Percentiles rank a stretch among this genome's conserved stretches.
phyloP scores from a whole-genome alignment of 2,888 invertebrate genomes.

The Stegophylla sp. region DNA sequence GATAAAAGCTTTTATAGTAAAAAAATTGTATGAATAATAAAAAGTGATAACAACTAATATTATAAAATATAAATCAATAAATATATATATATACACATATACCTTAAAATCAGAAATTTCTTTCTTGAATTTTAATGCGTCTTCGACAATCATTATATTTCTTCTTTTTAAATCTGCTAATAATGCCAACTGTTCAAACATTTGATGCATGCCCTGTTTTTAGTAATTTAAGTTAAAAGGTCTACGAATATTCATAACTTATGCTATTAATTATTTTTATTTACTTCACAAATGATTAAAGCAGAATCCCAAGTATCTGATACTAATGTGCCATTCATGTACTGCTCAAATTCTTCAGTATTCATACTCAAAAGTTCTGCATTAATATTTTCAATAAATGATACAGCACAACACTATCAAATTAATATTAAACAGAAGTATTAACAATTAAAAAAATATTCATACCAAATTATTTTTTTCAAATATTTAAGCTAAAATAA shows the following conservation, averaged over 20 bases:
- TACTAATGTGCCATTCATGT: slow-evolving; percentile 89
- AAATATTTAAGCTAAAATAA: too few species aligned
- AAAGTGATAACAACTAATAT: too few species aligned
- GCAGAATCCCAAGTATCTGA: slow-evolving; percentile 84
- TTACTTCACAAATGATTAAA: slow-evolving; percentile 78
- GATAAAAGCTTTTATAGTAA: too few species aligned
- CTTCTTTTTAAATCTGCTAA: slow-evolving; percentile 74
- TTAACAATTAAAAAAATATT: not conserved
- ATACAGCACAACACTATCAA: slow-evolving; percentile 92
- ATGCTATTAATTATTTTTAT: slow-evolving; percentile 10
- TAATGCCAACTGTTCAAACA: slow-evolving; percentile 78
- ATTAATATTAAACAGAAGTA: slow-evolving; percentile 59
- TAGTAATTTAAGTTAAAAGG: slow-evolving; percentile 61
- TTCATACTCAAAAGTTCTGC: slow-evolving; percentile 92
- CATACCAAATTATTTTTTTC: too few species aligned
- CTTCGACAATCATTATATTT: slow-evolving; percentile 71
- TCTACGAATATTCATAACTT: not conserved
- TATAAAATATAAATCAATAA: slow-evolving; percentile 73
- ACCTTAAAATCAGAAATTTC: slow-evolving; percentile 79
- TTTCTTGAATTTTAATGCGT: slow-evolving; percentile 73
- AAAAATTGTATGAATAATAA: too few species aligned
- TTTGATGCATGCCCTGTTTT: slow-evolving; percentile 76
- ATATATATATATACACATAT: slow-evolving; percentile 68
- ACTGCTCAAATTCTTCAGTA: slow-evolving; percentile 88
- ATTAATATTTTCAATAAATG: slow-evolving; percentile 94